These are phyloP conservation scores for Atractosteus spatula DNA, from an alignment of 2,113 vertebrate species.

Conservation along the genomic window DNA sequence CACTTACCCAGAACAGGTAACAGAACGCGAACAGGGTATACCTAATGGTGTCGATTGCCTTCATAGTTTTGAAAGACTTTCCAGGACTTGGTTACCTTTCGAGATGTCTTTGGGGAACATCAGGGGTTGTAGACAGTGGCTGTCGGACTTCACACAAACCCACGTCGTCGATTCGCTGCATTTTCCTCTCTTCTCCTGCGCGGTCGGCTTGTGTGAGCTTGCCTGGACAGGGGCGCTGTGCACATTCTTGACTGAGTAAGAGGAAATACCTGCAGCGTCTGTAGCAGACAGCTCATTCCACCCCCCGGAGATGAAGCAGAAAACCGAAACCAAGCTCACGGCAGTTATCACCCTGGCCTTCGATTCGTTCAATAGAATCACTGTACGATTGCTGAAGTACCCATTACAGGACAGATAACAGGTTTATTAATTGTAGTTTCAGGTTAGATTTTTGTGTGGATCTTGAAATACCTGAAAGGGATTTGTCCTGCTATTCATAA, in stretches of 20 bases:
- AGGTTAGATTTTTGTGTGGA: too few relatives aligned
- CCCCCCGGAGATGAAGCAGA: background rate
- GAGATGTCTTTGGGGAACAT: background rate
- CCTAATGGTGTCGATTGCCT: conserved; percentile 25
- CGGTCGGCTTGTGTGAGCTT: background rate
- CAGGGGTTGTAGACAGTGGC: background rate
- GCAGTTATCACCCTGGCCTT: too few relatives aligned
- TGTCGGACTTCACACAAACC: background rate
- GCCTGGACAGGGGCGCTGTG: background rate
- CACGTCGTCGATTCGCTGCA: background rate
- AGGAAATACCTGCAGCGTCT: conserved; percentile 6
- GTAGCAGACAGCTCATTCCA: background rate
- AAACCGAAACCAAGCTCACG: background rate
- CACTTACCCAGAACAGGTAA: conserved; percentile 44
- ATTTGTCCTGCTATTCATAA: too few relatives aligned
- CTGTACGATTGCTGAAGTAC: too few relatives aligned
- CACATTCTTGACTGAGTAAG: conserved; percentile 3
- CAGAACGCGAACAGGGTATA: conserved; percentile 36
- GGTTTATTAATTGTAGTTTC: too few relatives aligned
- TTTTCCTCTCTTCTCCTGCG: background rate
- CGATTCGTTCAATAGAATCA: too few relatives aligned
- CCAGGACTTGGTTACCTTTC: conserved; percentile 38
- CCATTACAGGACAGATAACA: too few relatives aligned
- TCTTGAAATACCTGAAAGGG: too few relatives aligned
- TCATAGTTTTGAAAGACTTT: conserved; percentile 16